Base-by-base conservation (phyloP, 2,888 invertebrate genomes). In the Saturnia pavonia region DNA sequence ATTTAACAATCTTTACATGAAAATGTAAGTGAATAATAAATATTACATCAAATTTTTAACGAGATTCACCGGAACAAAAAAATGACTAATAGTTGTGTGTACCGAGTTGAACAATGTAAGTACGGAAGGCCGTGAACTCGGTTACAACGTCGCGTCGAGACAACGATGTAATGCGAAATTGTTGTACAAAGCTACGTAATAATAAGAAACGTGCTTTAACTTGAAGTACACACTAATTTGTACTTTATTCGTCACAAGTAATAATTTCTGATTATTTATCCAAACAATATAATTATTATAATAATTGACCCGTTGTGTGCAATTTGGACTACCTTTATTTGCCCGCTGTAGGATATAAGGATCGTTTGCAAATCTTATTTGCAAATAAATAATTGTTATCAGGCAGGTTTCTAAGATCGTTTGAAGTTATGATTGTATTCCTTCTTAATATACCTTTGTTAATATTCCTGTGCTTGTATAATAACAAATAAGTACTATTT, bases 71-170 rank as follows among this genome's bases (percentile, higher is more conserved):
- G 80, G 80, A 83, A 83, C 79, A 80, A 78, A 80, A 74, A 78
- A 74, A 74, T 77, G 77, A 81, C 78, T 77, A 75, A 72, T 71
- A 69, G 68, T 54, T 54, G 67, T 72, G 68, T 67, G 70, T 70
- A 71, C 71, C 69, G 74, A 65, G 25, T 72, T 60, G 71, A 67
- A 73, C 60, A 54, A 73, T 54, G 72, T 69, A 60, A 70, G 71
- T 74, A 70, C 74, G 72, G 69, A 77, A 81, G 84, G 80, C 84
- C 85, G 75, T 87, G 85, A 87, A 85, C 86, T 83, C 79, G 60
- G 75, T 76, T 76, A 78, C 80, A 76, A 76, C 70, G 54, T 11
- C 54, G 54, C 54, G 76, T n/a, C 22, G 54, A n/a, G 74, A 76
- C 81, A 74, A 77, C 73, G 72, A 76, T 73, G 74, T 76, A 74